Base-by-base conservation (phyloP, 2,797 vertebrate genomes). In the Numenius phaeopus region DNA sequence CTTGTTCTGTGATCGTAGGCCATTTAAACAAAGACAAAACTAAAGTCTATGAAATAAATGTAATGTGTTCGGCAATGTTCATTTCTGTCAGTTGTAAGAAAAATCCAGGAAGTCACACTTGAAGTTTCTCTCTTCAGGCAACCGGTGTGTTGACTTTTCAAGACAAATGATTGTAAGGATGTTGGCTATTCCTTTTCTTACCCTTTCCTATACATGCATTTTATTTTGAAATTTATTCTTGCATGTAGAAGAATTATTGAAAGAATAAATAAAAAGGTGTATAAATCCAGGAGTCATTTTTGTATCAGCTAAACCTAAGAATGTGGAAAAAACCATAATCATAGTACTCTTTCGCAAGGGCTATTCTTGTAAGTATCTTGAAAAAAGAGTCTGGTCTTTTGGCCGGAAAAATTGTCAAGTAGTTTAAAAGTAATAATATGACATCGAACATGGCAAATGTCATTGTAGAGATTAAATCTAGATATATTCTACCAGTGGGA, bases 381-480 rank as follows among this genome's bases (percentile, higher is more conserved):
- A 20, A 66, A 81, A 83, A 61, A 55, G 2, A 23, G 11, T 44
- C 18, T 55, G 12, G 5, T 85, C 14, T 84, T 88, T 39, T 72
- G 39, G n/a, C 27, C 30, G 66, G 50, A 40, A 79, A 52, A 44
- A 58, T 49, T 79, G 32, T 71, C 15, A 78, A 82, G 47, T 67
- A 62, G 50, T 26, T 34, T 87, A 49, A 34, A 93, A 70, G 42
- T 34, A 73, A 47, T 44, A 47, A 24, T 67, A 34, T 39, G 55
- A 34, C 44, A 62, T 54, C 81, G 26, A 70, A 54, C 54, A 64
- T 64, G 75, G 59, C 87, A 93, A 83, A 72, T 83, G 44, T 86
- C 84, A 47, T 32, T 89, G 83, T 23, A 22, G 71, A 85, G 59
- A 83, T 97, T 27, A 86, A 90, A 75, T 76, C 42, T 89, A 75